Conservation (phyloP, 2,888 invertebrate genomes). For the Ypsolopha sequella region DNA sequence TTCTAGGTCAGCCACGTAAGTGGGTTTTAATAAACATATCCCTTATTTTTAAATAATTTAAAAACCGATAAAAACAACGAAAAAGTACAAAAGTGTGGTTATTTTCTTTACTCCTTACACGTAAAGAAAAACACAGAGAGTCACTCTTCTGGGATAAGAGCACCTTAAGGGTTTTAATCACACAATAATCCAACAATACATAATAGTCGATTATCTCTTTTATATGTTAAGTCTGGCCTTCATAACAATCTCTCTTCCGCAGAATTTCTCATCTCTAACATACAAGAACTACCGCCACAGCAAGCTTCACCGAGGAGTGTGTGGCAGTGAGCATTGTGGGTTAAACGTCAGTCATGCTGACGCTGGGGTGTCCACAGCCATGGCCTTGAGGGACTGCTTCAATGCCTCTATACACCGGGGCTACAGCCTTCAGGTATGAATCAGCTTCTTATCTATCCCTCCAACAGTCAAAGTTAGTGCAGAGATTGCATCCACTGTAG, state of each 20-base stretch:
- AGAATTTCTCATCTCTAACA: slow-evolving; percentile 48
- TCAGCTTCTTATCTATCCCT: not conserved
- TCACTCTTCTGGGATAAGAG: too few species aligned
- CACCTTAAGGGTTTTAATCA: too few species aligned
- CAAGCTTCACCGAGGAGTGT: slow-evolving; percentile 53
- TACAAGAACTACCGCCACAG: slow-evolving; percentile 53
- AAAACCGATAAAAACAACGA: too few species aligned
- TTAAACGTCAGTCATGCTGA: slow-evolving; percentile 42
- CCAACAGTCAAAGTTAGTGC: not conserved
- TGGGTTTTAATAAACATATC: too few species aligned
- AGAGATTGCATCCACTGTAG: too few species aligned
- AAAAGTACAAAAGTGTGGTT: too few species aligned
- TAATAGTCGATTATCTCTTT: too few species aligned
- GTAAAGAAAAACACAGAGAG: too few species aligned
- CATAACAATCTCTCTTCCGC: slow-evolving; percentile 7
- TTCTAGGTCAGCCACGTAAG: too few species aligned
- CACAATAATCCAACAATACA: too few species aligned
- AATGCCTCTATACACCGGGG: slow-evolving; percentile 40
- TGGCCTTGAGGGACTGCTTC: slow-evolving; percentile 35
- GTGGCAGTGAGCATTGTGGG: slow-evolving; percentile 46
- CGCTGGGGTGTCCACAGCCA: slow-evolving; percentile 28
- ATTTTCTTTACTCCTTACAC: too few species aligned
- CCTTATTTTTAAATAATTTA: too few species aligned
- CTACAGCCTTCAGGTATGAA: slow-evolving; percentile 48
- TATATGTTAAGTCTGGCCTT: not conserved